These are phyloP conservation scores for Mnemiopsis leidyi DNA, from an alignment of 37 sponge, comb jelly and placozoan genomes.

Conservation along the genomic window DNA sequence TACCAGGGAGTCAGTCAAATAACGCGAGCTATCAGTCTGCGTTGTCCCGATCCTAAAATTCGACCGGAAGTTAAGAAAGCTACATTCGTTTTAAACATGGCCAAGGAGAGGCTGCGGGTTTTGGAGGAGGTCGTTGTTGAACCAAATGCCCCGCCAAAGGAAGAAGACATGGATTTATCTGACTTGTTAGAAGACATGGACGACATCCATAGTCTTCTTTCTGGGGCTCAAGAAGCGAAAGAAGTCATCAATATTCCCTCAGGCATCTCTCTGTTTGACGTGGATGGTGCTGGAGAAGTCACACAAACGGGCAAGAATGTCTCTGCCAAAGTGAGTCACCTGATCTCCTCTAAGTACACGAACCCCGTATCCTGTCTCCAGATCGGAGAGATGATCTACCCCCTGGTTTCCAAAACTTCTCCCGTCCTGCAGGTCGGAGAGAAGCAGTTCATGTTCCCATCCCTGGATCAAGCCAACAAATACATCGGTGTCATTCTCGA, in stretches of 20 bases:
- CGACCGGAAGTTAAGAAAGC: conserved; percentile 2
- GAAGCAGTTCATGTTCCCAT: conserved; percentile 66
- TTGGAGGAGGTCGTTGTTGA: conserved; percentile 19
- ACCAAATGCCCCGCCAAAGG: neutral
- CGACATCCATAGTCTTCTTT: conserved; percentile 19
- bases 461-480: conserved; percentile 43
- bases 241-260: conserved; percentile 47
- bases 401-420: conserved; percentile 54
- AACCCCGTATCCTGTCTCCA: conserved; percentile 65
- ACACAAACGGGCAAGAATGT: neutral
- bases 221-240: conserved; percentile 49
- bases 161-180: neutral
- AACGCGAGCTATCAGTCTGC: conserved; percentile 54
- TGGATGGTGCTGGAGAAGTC: conserved; percentile 43
- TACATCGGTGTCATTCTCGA: conserved; percentile 54
- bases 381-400: conserved; percentile 17
- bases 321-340: conserved; percentile 46
- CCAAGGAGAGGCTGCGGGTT: conserved; percentile 50
- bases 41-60: neutral
- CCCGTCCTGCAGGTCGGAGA: conserved; percentile 59
- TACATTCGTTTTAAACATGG: conserved; percentile 49
- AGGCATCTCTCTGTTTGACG: neutral
- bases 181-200: conserved; percentile 36
- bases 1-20: conserved; percentile 32
- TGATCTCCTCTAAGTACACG: conserved; percentile 48